Evolutionary conservation across 2,113 vertebrate genomes (phyloP).

Genomic region (Ceyx melanurus): DNA sequence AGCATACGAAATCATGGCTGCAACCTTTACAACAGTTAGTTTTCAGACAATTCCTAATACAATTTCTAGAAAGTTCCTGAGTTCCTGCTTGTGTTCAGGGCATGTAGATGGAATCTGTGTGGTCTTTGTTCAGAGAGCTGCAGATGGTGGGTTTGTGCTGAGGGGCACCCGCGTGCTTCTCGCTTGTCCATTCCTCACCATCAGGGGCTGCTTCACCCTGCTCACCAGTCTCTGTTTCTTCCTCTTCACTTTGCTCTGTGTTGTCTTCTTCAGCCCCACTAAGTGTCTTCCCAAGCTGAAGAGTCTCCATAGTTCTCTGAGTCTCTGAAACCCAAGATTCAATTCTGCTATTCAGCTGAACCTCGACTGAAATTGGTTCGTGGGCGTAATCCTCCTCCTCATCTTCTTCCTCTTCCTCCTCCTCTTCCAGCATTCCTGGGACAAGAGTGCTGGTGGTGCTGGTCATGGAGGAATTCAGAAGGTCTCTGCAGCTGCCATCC

Average conservation of each 20-base stretch:
- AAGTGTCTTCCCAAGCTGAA: conserved; percentile 91
- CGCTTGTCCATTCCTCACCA: conserved; percentile 69
- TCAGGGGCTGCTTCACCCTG: conserved; percentile 71
- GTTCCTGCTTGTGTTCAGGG: conserved; percentile 57
- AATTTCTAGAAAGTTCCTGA: conserved; percentile 73
- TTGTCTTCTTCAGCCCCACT: conserved; percentile 89
- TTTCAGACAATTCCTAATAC: conserved; percentile 33
- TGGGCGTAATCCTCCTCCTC: conserved; percentile 89
- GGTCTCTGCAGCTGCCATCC: conserved; percentile 93
- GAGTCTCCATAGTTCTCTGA: conserved; percentile 91
- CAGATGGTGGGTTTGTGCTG: conserved; percentile 56
- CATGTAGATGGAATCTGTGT: conserved; percentile 47
- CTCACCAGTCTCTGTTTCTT: conserved; percentile 80
- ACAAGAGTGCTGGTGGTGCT: conserved; percentile 97
- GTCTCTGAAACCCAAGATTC: conserved; percentile 96
- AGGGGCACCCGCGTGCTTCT: conserved; percentile 27
- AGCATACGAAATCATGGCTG: conserved; percentile 71
- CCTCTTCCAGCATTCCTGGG: conserved; percentile 95
- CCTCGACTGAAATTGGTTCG: conserved; percentile 90
- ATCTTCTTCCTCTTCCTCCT: conserved; percentile 85
- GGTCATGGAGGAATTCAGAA: conserved; percentile 94
- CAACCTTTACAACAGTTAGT: conserved; percentile 69
- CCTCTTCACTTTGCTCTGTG: conserved; percentile 83
- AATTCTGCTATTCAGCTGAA: conserved; percentile 92
- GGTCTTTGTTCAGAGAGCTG: conserved; percentile 50